Conservation (phyloP, 2,797 vertebrate genomes). For the Rhinogobio ventralis region DNA sequence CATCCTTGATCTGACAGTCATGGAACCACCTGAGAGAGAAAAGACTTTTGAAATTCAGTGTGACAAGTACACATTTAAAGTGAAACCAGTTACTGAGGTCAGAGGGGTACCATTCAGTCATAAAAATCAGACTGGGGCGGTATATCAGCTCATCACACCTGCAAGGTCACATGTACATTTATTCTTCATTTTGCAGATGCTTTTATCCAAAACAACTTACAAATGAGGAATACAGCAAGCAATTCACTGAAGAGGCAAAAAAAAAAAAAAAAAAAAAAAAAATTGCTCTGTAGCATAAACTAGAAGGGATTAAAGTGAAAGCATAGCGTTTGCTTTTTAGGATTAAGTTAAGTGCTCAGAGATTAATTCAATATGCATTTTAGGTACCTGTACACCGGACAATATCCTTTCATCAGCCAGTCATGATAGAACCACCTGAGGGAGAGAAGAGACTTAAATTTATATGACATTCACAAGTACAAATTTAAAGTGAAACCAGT, state of each 20-base stretch:
- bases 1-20: not conserved
- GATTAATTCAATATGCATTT: no score
- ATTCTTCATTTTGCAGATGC: no score
- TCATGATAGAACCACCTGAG: not conserved
- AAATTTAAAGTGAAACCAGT: not conserved
- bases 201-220: no score
- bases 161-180: no score
- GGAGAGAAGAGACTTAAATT: not conserved
- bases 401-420: not conserved
- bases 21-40: not conserved
- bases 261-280: no score
- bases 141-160: slow-evolving; percentile 54
- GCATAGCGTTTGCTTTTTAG: no score
- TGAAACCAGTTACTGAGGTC: slow-evolving; percentile 46
- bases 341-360: no score
- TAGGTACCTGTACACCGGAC: not conserved
- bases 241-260: no score
- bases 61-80: not conserved
- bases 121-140: slow-evolving; percentile 78
- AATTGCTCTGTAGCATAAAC: no score
- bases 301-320: no score
- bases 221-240: no score
- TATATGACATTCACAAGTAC: not conserved
- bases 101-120: slow-evolving; percentile 79
- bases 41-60: not conserved